These are phyloP conservation scores for Nasonovia ribisnigri DNA, from an alignment of 2,888 invertebrate genomes.

Conservation along the genomic window DNA sequence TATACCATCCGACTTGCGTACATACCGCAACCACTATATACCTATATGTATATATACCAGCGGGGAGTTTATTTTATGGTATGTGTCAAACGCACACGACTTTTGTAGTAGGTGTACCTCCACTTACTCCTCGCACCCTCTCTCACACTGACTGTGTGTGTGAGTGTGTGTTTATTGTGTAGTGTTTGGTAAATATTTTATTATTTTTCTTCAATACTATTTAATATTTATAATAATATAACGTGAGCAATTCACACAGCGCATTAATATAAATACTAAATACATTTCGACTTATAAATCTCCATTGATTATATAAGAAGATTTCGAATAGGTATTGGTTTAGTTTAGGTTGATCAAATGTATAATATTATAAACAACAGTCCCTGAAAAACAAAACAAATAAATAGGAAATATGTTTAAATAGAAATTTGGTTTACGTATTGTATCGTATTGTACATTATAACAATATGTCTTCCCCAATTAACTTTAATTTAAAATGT, in stretches of 20 bases:
- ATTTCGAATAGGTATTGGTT: not conserved
- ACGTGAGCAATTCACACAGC: not conserved
- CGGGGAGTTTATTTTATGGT: slow-evolving; percentile 30
- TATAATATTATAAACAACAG: not conserved
- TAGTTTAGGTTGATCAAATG: not conserved
- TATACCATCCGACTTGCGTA: slow-evolving; percentile 31
- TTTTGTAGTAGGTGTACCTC: not conserved
- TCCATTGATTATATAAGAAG: not conserved
- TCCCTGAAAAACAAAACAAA: not conserved
- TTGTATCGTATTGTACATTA: not conserved
- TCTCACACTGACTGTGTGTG: not conserved
- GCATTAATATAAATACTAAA: not conserved
- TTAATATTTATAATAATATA: not conserved
- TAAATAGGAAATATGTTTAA: not conserved
- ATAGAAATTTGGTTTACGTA: not conserved
- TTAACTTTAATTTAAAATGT: too few relatives aligned
- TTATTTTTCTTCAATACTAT: not conserved
- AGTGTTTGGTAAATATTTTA: not conserved
- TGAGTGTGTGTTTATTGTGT: not conserved
- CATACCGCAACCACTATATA: not conserved
- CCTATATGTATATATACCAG: not conserved
- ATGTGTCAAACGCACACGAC: slow-evolving; percentile 55
- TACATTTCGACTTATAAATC: not conserved
- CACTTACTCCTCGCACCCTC: not conserved
- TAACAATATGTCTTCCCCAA: too few relatives aligned